These are phyloP conservation scores for Pitta sordida DNA, from an alignment of 2,113 vertebrate genomes.

Conservation along the genomic window DNA sequence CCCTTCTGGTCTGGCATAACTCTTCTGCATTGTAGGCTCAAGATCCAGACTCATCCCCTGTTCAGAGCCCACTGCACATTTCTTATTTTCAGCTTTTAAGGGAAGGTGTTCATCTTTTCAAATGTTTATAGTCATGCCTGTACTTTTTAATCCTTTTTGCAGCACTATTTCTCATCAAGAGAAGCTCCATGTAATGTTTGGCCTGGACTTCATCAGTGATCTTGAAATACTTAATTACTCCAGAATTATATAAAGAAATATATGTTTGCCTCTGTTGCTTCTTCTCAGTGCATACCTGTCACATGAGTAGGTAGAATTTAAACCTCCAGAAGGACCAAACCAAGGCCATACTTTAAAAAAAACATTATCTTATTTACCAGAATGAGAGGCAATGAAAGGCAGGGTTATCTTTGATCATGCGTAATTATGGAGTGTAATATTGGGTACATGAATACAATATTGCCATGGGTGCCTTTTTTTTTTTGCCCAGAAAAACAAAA, in stretches of 20 bases:
- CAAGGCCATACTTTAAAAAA: not conserved
- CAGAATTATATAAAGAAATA: not conserved
- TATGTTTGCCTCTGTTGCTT: not conserved
- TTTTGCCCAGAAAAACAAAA: not conserved
- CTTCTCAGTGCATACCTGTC: not conserved
- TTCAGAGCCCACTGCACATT: not conserved
- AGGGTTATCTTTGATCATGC: not conserved
- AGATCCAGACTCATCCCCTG: not conserved
- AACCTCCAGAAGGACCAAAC: not conserved
- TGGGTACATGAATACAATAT: not conserved
- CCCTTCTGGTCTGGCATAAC: not conserved
- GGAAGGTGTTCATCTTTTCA: not conserved
- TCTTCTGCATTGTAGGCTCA: rapidly evolving
- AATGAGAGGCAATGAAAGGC: not conserved
- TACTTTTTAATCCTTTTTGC: not conserved
- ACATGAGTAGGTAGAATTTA: not conserved
- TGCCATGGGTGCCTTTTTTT: not conserved
- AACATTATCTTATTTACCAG: not conserved
- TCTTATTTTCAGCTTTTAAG: not conserved
- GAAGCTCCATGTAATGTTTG: not conserved
- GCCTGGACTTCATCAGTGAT: not conserved
- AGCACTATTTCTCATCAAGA: not conserved
- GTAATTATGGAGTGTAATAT: not conserved
- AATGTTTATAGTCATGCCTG: not conserved
- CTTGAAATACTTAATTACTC: not conserved